A percentile compares a stretch with the other conserved stretches of the same genome.
phyloP scores from a whole-genome alignment of 2,113 vertebrate species.

The Gasterosteus nipponicus region DNA sequence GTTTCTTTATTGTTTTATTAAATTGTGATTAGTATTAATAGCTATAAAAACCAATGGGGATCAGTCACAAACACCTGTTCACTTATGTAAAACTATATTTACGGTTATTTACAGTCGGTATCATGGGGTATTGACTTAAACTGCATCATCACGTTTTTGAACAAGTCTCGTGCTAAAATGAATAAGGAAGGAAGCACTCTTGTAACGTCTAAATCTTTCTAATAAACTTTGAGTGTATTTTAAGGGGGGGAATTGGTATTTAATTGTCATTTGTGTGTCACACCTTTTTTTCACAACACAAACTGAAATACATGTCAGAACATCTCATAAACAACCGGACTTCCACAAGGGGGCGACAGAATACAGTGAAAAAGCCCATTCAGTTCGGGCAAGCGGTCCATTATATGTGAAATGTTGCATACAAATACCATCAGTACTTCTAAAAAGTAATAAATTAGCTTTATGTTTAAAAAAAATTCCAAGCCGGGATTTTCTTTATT shows the following conservation, averaged over 20 bases:
- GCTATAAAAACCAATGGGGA: constrained; percentile 48
- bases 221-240: constrained; percentile 78
- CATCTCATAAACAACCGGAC: background rate
- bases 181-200: constrained; percentile 72
- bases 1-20: constrained; percentile 53
- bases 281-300: background rate
- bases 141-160: constrained; percentile 75
- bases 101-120: constrained; percentile 53
- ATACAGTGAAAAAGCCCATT: background rate
- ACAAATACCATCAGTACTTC: background rate
- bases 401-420: background rate
- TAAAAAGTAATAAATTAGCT: background rate
- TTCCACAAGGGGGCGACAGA: constrained; percentile 51
- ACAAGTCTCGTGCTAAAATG: constrained; percentile 70
- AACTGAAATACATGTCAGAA: background rate
- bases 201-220: constrained; percentile 78
- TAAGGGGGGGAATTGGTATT: constrained; percentile 59
- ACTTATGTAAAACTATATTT: constrained; percentile 63
- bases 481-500: background rate
- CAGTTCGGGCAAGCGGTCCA: accelerated
- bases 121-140: constrained; percentile 53
- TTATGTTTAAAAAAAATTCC: background rate
- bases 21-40: constrained; percentile 57
- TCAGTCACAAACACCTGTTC: constrained; percentile 66
- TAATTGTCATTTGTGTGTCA: constrained; percentile 44